Evolutionary conservation across 2,888 invertebrate species (phyloP), one percentile per base, ranked within the genome.

Genomic region (Drosophila pseudotakahashii): DNA sequence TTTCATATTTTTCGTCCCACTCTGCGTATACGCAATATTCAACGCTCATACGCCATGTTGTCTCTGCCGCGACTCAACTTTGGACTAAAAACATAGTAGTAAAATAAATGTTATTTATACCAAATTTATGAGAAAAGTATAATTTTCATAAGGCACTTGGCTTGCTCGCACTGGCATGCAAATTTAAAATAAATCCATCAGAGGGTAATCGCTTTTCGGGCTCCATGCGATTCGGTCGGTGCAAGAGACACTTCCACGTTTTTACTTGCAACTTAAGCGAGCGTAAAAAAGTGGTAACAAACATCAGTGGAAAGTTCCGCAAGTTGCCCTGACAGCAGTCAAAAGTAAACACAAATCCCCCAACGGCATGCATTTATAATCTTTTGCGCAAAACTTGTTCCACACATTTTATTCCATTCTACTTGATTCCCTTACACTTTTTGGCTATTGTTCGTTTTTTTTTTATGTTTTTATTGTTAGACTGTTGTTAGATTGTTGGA

Each of bases 311-410:
- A 64, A 64, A 64, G 39, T 51, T 63, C 16, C 67, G 51, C 61
- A 59, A 63, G 37, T 48, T 48, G 48, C 48, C 7, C 34, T 48
- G 48, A 34, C 47, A 48, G 32, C 47, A 48, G 32, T 68, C 70
- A 80, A 82, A 86, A 69, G 76, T 73, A 76, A 80, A 74, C 45
- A 54, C 37, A 45, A 48, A 6, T 14, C 47, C 47, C 47, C 47
- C 6, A 70, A 61, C 47, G 60, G 57, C 60, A 72, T 75, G 79
- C 77, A 77, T 79, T 77, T 61, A 61, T 75, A 75, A 72, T 76
- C 71, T 60, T 52, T 54, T 37, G n/a, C 10, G 44, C 16, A 32
- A 76, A 82, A 83, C 78, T 83, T 86, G 83, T 79, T 81, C 58
- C 57, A n/a, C 52, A 72, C 55, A 52, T 14, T 23, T 10, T 16